These are phyloP conservation scores for Platyscapa corneri DNA, from an alignment of 1,140 invertebrate genomes.

Conservation along the genomic window DNA sequence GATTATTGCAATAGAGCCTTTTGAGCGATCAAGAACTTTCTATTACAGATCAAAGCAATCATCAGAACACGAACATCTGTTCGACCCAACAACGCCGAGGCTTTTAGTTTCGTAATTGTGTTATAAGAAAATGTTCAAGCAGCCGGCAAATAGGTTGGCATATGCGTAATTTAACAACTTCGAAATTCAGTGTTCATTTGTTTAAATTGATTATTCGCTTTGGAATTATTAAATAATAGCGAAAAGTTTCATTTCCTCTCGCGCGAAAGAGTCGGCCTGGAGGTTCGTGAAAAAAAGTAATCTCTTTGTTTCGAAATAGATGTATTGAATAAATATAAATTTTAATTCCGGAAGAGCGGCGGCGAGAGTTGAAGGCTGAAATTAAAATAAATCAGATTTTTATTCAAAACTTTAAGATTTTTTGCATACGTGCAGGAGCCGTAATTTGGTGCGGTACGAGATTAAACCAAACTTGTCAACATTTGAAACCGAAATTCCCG, in stretches of 20 bases:
- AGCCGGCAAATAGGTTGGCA: slow-evolving; percentile 51
- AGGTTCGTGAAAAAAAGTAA: too few species aligned
- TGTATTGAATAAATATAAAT: too few species aligned
- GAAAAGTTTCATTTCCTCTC: not conserved
- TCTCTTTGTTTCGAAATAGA: too few species aligned
- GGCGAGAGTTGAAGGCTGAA: too few species aligned
- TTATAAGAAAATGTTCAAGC: slow-evolving; percentile 53
- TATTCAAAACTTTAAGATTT: not conserved
- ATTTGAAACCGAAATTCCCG: not conserved
- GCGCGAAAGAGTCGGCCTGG: too few species aligned
- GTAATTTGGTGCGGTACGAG: not conserved
- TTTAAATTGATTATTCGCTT: slow-evolving; percentile 2
- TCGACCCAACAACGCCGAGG: slow-evolving; percentile 13
- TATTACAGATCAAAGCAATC: slow-evolving; percentile 51
- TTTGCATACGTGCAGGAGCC: not conserved
- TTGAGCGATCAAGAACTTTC: slow-evolving; percentile 39
- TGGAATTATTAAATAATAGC: not conserved
- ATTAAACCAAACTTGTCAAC: not conserved
- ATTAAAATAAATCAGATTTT: not conserved
- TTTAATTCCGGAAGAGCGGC: too few species aligned
- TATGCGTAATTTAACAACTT: slow-evolving; percentile 49
- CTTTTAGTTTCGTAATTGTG: slow-evolving; percentile 47
- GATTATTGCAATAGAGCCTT: slow-evolving; percentile 21
- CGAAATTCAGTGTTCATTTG: not conserved
- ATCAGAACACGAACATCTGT: slow-evolving; percentile 49